These are phyloP conservation scores for Nasonia oneida DNA, from an alignment of 2,888 invertebrate genomes.

Conservation along the genomic window DNA sequence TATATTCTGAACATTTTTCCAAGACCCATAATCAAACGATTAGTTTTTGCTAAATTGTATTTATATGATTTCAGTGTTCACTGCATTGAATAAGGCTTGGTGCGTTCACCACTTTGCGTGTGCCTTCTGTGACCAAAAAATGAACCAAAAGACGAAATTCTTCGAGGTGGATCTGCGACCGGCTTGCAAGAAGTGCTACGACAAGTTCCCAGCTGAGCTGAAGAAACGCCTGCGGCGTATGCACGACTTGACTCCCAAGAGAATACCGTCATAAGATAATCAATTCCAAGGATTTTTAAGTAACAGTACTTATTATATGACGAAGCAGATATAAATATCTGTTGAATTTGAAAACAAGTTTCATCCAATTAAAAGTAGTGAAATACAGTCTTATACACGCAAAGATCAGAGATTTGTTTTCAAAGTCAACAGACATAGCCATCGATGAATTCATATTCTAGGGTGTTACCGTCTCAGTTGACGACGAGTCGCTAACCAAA, in stretches of 20 bases:
- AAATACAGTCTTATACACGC: background rate
- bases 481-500: slow-evolving; percentile 33
- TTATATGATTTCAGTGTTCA: slow-evolving; percentile 88
- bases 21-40: background rate
- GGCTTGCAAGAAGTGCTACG: slow-evolving; percentile 99
- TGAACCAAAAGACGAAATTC: slow-evolving; percentile 98
- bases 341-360: background rate
- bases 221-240: slow-evolving; percentile 94
- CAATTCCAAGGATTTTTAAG: slow-evolving; percentile 7
- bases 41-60: background rate
- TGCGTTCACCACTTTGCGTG: slow-evolving; percentile 99
- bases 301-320: slow-evolving; percentile 3
- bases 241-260: slow-evolving; percentile 88
- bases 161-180: slow-evolving; percentile 99
- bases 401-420: background rate
- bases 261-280: slow-evolving; percentile 44
- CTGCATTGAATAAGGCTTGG: slow-evolving; percentile 99
- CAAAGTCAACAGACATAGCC: slow-evolving; percentile 3
- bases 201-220: slow-evolving; percentile 96
- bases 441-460: background rate
- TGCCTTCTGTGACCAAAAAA: slow-evolving; percentile 96
- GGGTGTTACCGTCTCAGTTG: background rate
- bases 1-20: slow-evolving; percentile 15
- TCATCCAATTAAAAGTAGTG: background rate
- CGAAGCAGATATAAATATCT: background rate